A percentile compares a stretch with the other conserved stretches of the same genome.
These are phyloP conservation scores for Beroe forskalii DNA, from an alignment of 37 sponge, comb jelly and placozoan species.

Conservation along the genomic window DNA sequence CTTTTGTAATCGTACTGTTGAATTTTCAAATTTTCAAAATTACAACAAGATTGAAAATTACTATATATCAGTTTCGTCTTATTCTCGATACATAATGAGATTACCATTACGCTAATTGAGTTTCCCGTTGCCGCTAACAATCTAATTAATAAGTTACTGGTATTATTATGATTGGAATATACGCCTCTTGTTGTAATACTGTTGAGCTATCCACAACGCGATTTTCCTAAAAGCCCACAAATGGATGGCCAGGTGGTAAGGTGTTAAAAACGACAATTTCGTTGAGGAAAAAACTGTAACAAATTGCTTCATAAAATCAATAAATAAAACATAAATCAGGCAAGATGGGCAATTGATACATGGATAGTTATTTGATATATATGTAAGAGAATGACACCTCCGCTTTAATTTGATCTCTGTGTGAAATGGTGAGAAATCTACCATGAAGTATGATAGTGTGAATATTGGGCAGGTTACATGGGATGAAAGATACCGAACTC, in stretches of 20 bases:
- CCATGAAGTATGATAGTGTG: too few relatives aligned
- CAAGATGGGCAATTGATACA: not conserved
- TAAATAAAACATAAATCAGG: not conserved
- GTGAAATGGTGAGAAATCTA: too few relatives aligned
- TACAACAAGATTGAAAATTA: not conserved
- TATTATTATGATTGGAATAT: too few relatives aligned
- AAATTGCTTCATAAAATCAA: not conserved
- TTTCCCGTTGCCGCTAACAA: not conserved
- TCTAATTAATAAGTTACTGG: not conserved
- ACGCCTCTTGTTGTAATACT: not conserved
- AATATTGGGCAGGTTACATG: too few relatives aligned
- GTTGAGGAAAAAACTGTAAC: not conserved
- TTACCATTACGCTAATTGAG: not conserved
- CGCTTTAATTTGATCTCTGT: too few relatives aligned
- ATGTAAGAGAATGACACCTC: too few relatives aligned
- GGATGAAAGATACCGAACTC: too few relatives aligned
- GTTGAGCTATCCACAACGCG: not conserved
- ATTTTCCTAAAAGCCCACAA: not conserved
- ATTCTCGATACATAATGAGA: too few relatives aligned
- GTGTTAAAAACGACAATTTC: too few relatives aligned
- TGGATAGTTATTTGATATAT: too few relatives aligned
- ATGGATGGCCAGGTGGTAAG: not conserved
- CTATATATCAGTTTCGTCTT: too few relatives aligned
- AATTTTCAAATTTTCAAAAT: not conserved
- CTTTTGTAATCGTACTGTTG: too few relatives aligned